These are phyloP conservation scores for Nemoura dubitans DNA, from an alignment of 2,888 invertebrate genomes.

Conservation along the genomic window DNA sequence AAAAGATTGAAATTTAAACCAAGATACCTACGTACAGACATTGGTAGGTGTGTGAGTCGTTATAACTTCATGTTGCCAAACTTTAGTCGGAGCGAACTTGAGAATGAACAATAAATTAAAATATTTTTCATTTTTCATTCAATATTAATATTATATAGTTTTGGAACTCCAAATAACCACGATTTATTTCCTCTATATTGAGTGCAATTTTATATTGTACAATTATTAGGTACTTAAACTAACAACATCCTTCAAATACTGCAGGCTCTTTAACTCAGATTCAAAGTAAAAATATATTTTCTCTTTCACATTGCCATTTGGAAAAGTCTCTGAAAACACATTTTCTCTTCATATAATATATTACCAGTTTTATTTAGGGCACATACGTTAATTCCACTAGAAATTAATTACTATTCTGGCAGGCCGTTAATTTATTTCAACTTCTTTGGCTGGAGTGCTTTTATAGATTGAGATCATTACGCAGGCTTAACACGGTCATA, in stretches of 20 bases:
- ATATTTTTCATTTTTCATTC: background rate
- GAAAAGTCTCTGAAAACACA: background rate
- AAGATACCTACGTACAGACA: too few relatives aligned
- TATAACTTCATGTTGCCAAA: background rate
- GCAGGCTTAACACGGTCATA: too few relatives aligned
- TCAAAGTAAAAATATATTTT: slow-evolving; percentile 7
- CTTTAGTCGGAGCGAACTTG: background rate
- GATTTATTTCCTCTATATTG: background rate
- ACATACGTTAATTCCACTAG: too few relatives aligned
- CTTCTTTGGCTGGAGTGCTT: too few relatives aligned
- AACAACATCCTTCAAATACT: background rate
- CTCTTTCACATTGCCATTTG: background rate
- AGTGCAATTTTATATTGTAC: background rate
- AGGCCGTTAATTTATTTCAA: too few relatives aligned
- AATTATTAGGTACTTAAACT: background rate
- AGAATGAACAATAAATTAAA: background rate
- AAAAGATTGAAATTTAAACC: too few relatives aligned
- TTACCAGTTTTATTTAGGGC: too few relatives aligned
- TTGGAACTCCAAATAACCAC: background rate
- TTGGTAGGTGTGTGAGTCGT: too few relatives aligned
- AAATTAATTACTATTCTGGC: too few relatives aligned
- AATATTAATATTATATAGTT: background rate
- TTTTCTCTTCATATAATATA: too few relatives aligned
- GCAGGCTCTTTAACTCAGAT: background rate
- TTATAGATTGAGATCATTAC: too few relatives aligned